Evolutionary conservation across 1,140 invertebrate species (phyloP), one percentile per base, ranked within the genome.

Genomic region (Papilio dardanus): DNA sequence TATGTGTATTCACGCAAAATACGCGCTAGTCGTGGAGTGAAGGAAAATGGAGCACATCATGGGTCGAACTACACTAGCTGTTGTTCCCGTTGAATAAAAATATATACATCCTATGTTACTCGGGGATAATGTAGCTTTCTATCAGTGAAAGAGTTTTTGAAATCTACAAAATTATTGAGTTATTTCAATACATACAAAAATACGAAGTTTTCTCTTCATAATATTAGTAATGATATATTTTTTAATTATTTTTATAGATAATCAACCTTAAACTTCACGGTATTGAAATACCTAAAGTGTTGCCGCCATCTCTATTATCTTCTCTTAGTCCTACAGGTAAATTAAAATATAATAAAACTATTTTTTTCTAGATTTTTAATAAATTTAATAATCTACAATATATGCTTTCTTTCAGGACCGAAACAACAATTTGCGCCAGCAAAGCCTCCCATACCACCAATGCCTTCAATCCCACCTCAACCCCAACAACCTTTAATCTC

Each of bases 181-280:
- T n/a, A n/a, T n/a, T n/a, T n/a, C n/a, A n/a, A n/a, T n/a, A n/a
- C n/a, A n/a, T n/a, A n/a, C n/a, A n/a, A n/a, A n/a, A n/a, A n/a
- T n/a, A n/a, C n/a, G n/a, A n/a, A n/a, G n/a, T n/a, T n/a, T n/a
- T n/a, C n/a, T n/a, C n/a, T n/a, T 46, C 16, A 5, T 5, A 42
- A 10, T 75, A 74, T 16, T 12, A 65, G 3, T 16, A 65, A 65
- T 71, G 62, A 30, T 58, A 3, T 58, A 14, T 24, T 58, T 12
- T 28, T 6, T 28, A 12, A 12, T 77, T 76, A 81, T 46, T 89
- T 89, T 4, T 85, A n/a, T n/a, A 94, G 93, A 91, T 94, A 37
- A 99, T 99, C 67, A 98, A 98, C 91, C 95, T 99, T 74, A 99
- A 99, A 94, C 94, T 99, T 21, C 96, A 97, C 79, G 98, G 98